Evolutionary conservation across 2,113 vertebrate genomes (phyloP).

Genomic region (Chloebia gouldiae): DNA sequence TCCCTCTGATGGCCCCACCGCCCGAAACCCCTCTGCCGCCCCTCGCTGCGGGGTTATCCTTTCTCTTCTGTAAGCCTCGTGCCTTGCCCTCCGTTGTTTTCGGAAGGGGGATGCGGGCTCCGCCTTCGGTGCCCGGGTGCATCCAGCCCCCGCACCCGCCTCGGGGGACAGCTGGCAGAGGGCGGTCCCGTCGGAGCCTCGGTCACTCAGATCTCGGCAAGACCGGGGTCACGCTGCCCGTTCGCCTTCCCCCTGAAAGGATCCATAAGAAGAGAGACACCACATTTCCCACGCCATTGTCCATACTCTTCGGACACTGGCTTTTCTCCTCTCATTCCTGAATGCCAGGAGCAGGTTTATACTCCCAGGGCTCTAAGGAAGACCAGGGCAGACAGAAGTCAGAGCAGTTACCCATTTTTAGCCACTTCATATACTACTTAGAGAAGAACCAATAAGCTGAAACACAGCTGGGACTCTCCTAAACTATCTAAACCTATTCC

Average conservation of each 20-base stretch:
- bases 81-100: not conserved
- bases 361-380: not conserved
- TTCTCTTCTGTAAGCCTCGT: accelerated
- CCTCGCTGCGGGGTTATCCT: not conserved
- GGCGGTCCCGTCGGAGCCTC: not conserved
- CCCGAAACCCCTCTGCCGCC: not conserved
- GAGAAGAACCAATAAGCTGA: not conserved
- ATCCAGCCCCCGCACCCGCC: not conserved
- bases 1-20: accelerated
- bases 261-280: no score
- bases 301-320: accelerated
- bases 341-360: not conserved
- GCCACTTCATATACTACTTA: not conserved
- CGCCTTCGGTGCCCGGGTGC: not conserved
- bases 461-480: not conserved
- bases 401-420: not conserved
- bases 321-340: not conserved
- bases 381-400: not conserved
- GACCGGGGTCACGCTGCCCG: no score
- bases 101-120: not conserved
- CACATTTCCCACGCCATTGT: not conserved
- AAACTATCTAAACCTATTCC: not conserved
- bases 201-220: not conserved
- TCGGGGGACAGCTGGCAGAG: not conserved
- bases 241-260: no score